These are phyloP conservation scores for Synanthedon myopaeformis DNA, from an alignment of 2,888 invertebrate species.

Conservation along the genomic window DNA sequence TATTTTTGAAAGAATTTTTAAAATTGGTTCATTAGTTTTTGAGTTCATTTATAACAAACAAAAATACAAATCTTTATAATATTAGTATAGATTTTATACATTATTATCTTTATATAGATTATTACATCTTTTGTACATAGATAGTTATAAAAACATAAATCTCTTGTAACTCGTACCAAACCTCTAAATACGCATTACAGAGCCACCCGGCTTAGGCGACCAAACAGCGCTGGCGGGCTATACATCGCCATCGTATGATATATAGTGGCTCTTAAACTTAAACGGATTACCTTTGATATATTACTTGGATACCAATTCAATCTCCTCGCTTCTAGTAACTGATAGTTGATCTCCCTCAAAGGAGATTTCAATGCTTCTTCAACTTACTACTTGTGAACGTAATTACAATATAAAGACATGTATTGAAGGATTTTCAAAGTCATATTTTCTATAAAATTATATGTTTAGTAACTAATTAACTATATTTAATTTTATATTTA, in stretches of 20 bases:
- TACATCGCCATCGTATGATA: conserved; percentile 61
- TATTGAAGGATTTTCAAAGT: not conserved
- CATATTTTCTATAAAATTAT: no score
- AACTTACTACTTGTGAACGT: conserved; percentile 41
- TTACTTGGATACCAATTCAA: conserved; percentile 64
- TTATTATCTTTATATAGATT: no score
- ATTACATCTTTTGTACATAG: no score
- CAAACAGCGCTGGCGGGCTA: conserved; percentile 52
- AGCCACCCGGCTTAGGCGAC: conserved; percentile 63
- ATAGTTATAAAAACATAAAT: no score
- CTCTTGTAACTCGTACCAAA: conserved; percentile 16
- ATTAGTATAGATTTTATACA: no score
- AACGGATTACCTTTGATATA: conserved; percentile 70
- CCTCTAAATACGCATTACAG: conserved; percentile 46
- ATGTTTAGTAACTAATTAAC: no score
- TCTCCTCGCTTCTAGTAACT: conserved; percentile 30
- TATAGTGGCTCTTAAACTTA: conserved; percentile 67
- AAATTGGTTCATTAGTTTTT: no score
- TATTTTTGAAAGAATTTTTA: no score
- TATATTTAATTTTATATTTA: no score
- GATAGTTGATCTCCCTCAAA: conserved; percentile 42
- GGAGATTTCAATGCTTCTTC: conserved; percentile 8
- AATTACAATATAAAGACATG: not conserved
- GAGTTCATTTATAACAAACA: no score
- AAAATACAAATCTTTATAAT: no score